These are phyloP conservation scores for Heliothis peltigera DNA, from an alignment of 2,888 invertebrate species.

Conservation along the genomic window DNA sequence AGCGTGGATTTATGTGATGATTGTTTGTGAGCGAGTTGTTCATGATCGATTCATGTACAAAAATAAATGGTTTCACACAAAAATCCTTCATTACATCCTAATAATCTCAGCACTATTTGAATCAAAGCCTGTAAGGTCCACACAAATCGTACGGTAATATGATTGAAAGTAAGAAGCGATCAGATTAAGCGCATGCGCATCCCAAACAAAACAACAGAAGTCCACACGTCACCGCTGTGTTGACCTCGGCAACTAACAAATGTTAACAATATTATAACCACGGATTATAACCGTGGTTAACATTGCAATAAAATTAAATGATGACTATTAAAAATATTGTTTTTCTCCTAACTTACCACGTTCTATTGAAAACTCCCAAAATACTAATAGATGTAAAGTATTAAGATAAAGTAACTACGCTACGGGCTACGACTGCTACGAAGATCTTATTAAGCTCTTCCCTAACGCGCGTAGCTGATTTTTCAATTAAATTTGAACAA, in stretches of 20 bases:
- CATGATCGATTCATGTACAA: no score
- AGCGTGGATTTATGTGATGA: no score
- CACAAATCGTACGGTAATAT: slow-evolving; percentile 56
- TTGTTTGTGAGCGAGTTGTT: no score
- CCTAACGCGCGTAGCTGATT: neutral
- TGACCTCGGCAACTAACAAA: slow-evolving; percentile 22
- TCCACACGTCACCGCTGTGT: slow-evolving; percentile 38
- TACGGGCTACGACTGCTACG: slow-evolving; percentile 5
- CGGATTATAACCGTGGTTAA: neutral
- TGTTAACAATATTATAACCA: slow-evolving; percentile 11
- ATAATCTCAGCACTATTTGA: neutral
- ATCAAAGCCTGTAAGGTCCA: slow-evolving; percentile 26
- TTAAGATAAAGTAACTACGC: no score
- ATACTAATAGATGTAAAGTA: neutral
- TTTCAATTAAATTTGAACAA: neutral
- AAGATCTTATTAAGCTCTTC: neutral
- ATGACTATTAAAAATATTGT: no score
- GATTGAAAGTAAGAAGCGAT: slow-evolving; percentile 78
- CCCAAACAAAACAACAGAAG: slow-evolving; percentile 50
- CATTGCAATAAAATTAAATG: neutral
- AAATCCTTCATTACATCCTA: neutral
- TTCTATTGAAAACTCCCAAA: neutral
- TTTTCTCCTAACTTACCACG: no score
- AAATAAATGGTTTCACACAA: neutral
- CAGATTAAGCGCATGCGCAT: slow-evolving; percentile 69